A percentile compares a stretch with the other conserved stretches of the same genome.
Evolutionary conservation across 2,113 vertebrate species (phyloP).

Genomic region (Prionailurus bengalensis): DNA sequence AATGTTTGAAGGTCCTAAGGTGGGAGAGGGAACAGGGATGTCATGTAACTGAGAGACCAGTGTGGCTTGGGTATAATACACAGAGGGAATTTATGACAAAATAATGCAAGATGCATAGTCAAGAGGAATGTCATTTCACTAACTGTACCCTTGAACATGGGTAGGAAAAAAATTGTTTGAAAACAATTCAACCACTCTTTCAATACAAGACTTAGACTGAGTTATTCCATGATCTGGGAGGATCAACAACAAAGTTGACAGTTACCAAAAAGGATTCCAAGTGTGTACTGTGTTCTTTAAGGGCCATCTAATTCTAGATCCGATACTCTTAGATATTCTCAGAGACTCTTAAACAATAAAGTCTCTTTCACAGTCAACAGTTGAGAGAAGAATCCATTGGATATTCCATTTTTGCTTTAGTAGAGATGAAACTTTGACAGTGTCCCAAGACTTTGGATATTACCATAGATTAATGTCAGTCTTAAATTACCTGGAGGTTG

Average conservation of each 20-base stretch:
- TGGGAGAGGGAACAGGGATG: background rate
- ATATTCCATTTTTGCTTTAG: background rate
- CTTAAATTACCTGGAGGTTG: background rate
- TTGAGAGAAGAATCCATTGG: background rate
- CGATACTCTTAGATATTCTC: too few relatives aligned
- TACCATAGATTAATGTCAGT: background rate
- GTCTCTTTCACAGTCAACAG: background rate
- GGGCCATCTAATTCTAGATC: background rate
- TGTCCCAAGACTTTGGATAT: background rate
- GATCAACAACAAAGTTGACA: background rate
- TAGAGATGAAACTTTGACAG: background rate
- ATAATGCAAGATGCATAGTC: background rate
- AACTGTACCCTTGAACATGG: background rate
- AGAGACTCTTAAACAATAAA: background rate
- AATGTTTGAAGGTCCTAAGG: background rate
- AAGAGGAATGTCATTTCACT: background rate
- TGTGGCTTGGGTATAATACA: background rate
- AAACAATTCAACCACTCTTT: background rate
- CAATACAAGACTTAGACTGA: background rate
- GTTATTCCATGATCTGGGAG: background rate
- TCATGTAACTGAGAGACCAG: background rate
- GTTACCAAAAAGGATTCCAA: background rate
- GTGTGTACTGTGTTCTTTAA: background rate
- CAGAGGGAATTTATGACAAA: background rate
- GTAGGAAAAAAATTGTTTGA: background rate